Evolutionary conservation across 2,888 invertebrate species (phyloP), one percentile per base, ranked within the genome.

Genomic region (Ectobius pallidus): DNA sequence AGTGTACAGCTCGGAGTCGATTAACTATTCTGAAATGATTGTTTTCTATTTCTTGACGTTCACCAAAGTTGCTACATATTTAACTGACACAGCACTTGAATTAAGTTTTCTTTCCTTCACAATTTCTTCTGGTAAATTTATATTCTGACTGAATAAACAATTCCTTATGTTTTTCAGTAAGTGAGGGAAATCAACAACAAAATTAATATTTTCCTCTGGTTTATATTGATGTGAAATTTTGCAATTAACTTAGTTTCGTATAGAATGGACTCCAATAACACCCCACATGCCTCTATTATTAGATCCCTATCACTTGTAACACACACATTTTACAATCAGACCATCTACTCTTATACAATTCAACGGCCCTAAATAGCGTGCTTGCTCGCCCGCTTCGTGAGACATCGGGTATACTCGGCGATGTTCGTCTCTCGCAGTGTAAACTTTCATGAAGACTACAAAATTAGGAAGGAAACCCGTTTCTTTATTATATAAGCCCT

Each of bases 231-330:
- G 49, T 49, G 49, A 49, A 49, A 49, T 18, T 49, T 49, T 39
- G 14, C 39, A 39, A 39, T 39, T 39, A 39, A 18, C 49, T 49
- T 49, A n/a, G n/a, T 49, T 49, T 6, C 49, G 7, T 49, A 49
- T 49, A 49, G 49, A 49, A 49, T 49, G 49, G n/a, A 49, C n/a
- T 49, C 49, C 49, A 49, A n/a, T 49, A 49, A 49, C n/a, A n/a
- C n/a, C n/a, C n/a, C n/a, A n/a, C n/a, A n/a, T n/a, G n/a, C n/a
- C n/a, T n/a, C n/a, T n/a, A 4, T 6, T 18, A 7, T n/a, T n/a
- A 49, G 11, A 49, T 49, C 7, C 49, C 49, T 49, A 49, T 18
- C 6, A 39, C 39, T 14, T 14, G 14, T 39, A 39, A 9, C 39
- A 39, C 39, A 49, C n/a, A 49, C 49, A 49, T 6, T 49, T 49